Evolutionary conservation across 1,140 invertebrate species (phyloP).

Genomic region (Diorhabda carinulata): DNA sequence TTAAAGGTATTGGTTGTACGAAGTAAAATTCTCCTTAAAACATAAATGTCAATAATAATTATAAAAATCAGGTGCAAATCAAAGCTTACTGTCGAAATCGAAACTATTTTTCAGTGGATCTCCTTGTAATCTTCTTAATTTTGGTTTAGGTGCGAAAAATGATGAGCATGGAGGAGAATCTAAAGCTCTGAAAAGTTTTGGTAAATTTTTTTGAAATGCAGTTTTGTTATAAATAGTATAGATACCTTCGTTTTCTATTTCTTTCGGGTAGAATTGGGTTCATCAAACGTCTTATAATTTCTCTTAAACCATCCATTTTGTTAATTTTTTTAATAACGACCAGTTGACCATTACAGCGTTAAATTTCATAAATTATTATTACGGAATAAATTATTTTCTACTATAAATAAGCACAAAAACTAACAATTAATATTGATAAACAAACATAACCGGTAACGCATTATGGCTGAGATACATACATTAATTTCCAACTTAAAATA

Average conservation of each 20-base stretch:
- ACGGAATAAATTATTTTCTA: no score
- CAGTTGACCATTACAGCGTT: background rate
- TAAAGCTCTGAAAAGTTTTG: conserved; percentile 18
- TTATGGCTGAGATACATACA: no score
- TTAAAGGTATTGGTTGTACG: conserved; percentile 9
- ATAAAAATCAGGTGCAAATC: background rate
- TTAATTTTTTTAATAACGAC: background rate
- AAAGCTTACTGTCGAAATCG: conserved; percentile 13
- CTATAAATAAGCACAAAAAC: no score
- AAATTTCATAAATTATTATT: no score
- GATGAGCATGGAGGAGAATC: conserved; percentile 9
- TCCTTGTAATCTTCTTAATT: conserved; percentile 16
- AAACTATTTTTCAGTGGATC: conserved; percentile 3
- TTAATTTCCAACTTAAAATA: no score
- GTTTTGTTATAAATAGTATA: background rate
- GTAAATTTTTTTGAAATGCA: background rate
- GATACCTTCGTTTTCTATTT: conserved; percentile 22
- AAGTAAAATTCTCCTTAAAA: conserved; percentile 10
- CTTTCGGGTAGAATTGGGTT: conserved; percentile 3
- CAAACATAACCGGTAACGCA: no score
- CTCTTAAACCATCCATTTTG: conserved; percentile 11
- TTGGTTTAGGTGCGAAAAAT: conserved; percentile 8
- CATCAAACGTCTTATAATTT: conserved; percentile 22
- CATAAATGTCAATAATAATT: background rate
- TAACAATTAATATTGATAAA: no score